A percentile compares a stretch with the other conserved stretches of the same genome.
These are phyloP conservation scores for Rhadinocentrus ornatus DNA, from an alignment of 2,797 vertebrate genomes.

Conservation along the genomic window DNA sequence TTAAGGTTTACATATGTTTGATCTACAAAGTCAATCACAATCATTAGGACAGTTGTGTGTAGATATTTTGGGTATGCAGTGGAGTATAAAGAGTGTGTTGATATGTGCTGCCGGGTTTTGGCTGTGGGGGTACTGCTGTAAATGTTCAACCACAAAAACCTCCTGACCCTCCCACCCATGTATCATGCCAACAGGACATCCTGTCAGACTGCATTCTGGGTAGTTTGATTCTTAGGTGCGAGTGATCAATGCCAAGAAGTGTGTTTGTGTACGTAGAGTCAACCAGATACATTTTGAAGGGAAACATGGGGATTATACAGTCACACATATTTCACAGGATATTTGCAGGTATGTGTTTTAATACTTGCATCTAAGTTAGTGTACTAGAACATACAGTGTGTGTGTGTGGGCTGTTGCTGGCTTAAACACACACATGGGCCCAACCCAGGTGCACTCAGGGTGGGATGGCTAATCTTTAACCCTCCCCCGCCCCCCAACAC, in stretches of 20 bases:
- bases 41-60: slow-evolving; percentile 3
- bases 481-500: slow-evolving; percentile 3
- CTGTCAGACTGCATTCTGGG: slow-evolving; percentile 76
- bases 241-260: slow-evolving; percentile 50
- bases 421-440: slow-evolving; percentile 51
- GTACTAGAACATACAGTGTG: slow-evolving; percentile 27
- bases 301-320: slow-evolving; percentile 8
- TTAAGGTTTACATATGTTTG: slow-evolving; percentile 8
- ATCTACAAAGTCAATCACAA: slow-evolving; percentile 14
- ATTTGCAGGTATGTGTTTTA: slow-evolving; percentile 19
- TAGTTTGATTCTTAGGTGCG: slow-evolving; percentile 64
- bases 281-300: slow-evolving; percentile 14
- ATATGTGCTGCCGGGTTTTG: slow-evolving; percentile 24
- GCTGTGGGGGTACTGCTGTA: slow-evolving; percentile 42
- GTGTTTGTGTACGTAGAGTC: slow-evolving; percentile 24
- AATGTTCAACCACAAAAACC: slow-evolving; percentile 74
- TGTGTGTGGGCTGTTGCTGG: slow-evolving; percentile 47
- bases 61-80: slow-evolving; percentile 16
- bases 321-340: slow-evolving; percentile 5
- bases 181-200: slow-evolving; percentile 80
- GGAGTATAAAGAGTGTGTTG: slow-evolving; percentile 26
- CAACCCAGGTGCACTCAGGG: slow-evolving; percentile 64
- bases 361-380: slow-evolving; percentile 3
- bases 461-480: slow-evolving; percentile 75
- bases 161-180: slow-evolving; percentile 52